These are phyloP conservation scores for Vanessa cardui DNA, from an alignment of 2,888 invertebrate genomes.

Conservation along the genomic window DNA sequence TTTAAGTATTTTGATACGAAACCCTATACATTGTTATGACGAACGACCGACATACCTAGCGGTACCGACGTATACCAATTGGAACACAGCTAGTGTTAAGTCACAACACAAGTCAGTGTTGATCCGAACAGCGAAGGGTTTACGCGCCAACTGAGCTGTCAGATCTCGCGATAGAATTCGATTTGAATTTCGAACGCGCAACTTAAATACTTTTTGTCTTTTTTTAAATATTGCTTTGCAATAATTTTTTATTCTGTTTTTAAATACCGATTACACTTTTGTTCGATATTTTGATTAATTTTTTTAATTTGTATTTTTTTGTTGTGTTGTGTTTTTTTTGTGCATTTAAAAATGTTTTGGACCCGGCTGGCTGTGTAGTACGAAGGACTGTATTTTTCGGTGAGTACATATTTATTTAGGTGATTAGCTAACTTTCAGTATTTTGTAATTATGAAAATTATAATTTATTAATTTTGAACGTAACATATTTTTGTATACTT, in stretches of 20 bases:
- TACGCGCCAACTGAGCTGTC: constrained; percentile 19
- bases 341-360: constrained; percentile 5
- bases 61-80: constrained; percentile 5
- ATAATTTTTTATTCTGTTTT: not conserved
- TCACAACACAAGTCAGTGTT: constrained; percentile 21
- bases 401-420: not conserved
- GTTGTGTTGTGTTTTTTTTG: constrained; percentile 6
- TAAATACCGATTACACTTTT: not conserved
- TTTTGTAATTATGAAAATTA: too few relatives aligned
- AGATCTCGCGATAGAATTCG: constrained; percentile 12
- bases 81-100: not conserved
- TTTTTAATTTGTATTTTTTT: not conserved
- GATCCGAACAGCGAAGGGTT: constrained; percentile 18
- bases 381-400: not conserved
- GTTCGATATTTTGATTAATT: not conserved
- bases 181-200: constrained; percentile 10
- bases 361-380: not conserved
- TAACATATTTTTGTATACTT: not conserved
- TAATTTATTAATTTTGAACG: too few relatives aligned
- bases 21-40: constrained; percentile 7
- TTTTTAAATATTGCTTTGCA: not conserved
- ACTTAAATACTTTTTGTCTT: not conserved
- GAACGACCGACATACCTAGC: not conserved
- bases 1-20: not conserved
- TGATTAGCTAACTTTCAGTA: too few relatives aligned